Conservation (phyloP, 2,888 invertebrate genomes). For the Brachypterus glaber region DNA sequence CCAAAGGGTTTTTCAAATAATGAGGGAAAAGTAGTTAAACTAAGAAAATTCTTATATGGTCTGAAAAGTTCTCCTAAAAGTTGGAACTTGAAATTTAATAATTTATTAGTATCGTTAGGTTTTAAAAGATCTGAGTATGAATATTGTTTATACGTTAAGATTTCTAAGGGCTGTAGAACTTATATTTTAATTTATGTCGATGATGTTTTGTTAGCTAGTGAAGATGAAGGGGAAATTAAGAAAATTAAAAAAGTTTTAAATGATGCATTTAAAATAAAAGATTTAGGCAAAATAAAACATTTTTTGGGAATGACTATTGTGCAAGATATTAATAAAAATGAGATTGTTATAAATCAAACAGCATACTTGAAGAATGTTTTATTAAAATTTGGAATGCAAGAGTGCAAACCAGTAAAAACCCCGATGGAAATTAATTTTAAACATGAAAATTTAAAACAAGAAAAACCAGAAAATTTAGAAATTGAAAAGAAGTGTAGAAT, state of each 20-base stretch:
- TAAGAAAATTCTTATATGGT: no score
- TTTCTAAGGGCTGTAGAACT: constrained; percentile 1
- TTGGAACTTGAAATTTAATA: constrained; percentile 3
- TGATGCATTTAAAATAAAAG: no score
- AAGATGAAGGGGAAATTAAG: constrained; percentile 1
- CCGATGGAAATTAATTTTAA: constrained; percentile 14
- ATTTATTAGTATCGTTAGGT: constrained; percentile 1
- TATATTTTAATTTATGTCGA: constrained; percentile 7
- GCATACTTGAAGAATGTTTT: constrained; percentile 6
- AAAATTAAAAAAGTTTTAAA: constrained; percentile 3
- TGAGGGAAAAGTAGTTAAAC: no score
- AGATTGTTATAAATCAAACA: constrained; percentile 7
- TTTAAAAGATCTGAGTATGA: constrained; percentile 11
- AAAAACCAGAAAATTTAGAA: constrained; percentile 9
- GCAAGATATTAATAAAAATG: no score
- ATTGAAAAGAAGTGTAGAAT: constrained; percentile 12
- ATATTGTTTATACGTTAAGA: constrained; percentile 11
- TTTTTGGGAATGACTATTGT: no score
- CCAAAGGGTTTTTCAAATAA: constrained; percentile 11
- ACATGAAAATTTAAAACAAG: constrained; percentile 7
- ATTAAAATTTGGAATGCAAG: constrained; percentile 8
- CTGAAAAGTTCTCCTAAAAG: constrained; percentile 1
- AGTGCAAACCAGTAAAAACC: constrained; percentile 9
- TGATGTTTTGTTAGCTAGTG: constrained; percentile 8
- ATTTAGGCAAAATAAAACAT: no score